Percentiles rank a stretch among this genome's conserved stretches.
Evolutionary conservation across 2,888 invertebrate species (phyloP).

Genomic region (Psococerastis gibbosa): DNA sequence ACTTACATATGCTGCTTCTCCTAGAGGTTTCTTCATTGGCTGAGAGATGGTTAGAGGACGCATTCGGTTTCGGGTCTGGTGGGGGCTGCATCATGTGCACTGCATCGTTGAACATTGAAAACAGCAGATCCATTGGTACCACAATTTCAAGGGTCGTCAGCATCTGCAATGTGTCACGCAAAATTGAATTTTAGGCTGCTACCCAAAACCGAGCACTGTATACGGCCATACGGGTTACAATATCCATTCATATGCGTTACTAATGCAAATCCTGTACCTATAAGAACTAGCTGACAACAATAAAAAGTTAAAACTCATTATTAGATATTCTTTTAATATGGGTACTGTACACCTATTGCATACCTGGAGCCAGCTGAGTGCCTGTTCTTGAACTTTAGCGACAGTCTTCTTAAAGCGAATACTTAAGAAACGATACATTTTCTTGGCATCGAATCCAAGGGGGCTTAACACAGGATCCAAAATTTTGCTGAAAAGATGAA

Average conservation of each 20-base stretch:
- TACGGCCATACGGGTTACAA: no score
- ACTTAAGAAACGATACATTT: constrained; percentile 87
- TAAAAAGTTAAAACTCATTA: no score
- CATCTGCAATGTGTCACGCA: no score
- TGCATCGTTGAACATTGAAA: constrained; percentile 79
- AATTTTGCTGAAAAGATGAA: constrained; percentile 53
- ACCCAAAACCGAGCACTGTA: no score
- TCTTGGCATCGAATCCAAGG: constrained; percentile 80
- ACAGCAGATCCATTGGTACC: constrained; percentile 69
- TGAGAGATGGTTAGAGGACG: constrained; percentile 21
- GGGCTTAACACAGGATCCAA: constrained; percentile 93
- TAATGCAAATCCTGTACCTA: no score
- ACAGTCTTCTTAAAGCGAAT: constrained; percentile 62
- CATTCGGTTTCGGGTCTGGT: constrained; percentile 24
- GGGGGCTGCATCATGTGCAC: constrained; percentile 46
- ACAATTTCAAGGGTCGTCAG: constrained; percentile 77
- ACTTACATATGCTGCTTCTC: constrained; percentile 36
- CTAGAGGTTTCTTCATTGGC: constrained; percentile 23
- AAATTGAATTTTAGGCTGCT: constrained; percentile 16
- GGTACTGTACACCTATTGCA: no score
- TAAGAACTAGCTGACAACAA: no score
- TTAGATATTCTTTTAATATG: no score
- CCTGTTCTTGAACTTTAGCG: constrained; percentile 70
- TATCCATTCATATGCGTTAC: no score
- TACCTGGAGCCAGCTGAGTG: constrained; percentile 73